Conservation (phyloP, 2,113 vertebrate genomes). For the Eira barbara region DNA sequence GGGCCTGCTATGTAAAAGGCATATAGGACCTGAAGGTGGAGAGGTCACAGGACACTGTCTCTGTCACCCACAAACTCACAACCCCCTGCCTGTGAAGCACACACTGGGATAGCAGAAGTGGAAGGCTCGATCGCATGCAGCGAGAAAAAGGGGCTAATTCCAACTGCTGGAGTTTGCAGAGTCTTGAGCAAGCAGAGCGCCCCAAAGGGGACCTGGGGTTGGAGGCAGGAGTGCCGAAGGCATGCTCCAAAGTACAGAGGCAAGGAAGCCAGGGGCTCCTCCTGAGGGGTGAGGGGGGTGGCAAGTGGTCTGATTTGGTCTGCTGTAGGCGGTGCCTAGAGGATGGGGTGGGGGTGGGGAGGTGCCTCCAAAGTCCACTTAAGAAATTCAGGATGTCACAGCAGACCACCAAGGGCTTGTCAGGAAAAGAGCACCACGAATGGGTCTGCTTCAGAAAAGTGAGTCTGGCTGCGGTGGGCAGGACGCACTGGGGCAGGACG, state of each 20-base stretch:
- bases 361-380: neutral
- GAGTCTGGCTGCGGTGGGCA: neutral
- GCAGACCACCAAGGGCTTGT: neutral
- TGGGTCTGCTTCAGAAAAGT: neutral
- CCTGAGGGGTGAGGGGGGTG: rapidly evolving
- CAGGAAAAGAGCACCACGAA: neutral
- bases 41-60: neutral
- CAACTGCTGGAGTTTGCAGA: neutral
- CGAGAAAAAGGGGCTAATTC: neutral
- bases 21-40: too few relatives aligned
- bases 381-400: neutral
- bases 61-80: neutral
- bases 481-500: neutral
- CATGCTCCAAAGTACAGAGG: neutral
- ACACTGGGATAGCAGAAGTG: neutral
- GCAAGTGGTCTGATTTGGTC: neutral
- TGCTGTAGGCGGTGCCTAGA: neutral
- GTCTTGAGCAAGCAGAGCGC: neutral
- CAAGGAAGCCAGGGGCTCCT: neutral
- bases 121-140: neutral
- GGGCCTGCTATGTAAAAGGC: neutral
- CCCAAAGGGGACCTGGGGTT: neutral
- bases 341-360: neutral
- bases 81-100: neutral
- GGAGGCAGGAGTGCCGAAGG: neutral